Conservation (phyloP, 2,888 invertebrate genomes). For the Phortica okadai region DNA sequence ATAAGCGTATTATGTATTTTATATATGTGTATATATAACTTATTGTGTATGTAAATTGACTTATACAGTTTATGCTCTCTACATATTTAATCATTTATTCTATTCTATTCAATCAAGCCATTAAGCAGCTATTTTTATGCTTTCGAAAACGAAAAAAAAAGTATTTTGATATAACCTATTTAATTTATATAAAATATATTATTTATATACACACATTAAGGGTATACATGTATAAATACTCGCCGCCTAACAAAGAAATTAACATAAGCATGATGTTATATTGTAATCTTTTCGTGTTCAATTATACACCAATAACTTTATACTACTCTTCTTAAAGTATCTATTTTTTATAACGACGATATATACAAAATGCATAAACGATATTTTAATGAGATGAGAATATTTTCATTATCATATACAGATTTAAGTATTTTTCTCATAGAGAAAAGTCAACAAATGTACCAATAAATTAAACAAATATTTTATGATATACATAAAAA, state of each 20-base stretch:
- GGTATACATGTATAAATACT: not conserved
- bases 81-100: not conserved
- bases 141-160: not conserved
- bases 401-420: slow-evolving; percentile 50
- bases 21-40: not conserved
- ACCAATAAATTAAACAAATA: slow-evolving; percentile 45
- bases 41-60: slow-evolving; percentile 8
- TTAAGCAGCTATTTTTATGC: slow-evolving; percentile 1
- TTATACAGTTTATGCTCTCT: not conserved
- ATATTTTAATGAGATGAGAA: slow-evolving; percentile 47
- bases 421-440: slow-evolving; percentile 24
- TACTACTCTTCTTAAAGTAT: slow-evolving; percentile 37
- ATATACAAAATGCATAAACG: slow-evolving; percentile 48
- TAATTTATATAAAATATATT: not conserved
- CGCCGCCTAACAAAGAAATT: not conserved
- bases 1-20: not conserved
- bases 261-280: not conserved
- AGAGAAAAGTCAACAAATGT: slow-evolving; percentile 59
- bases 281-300: not conserved
- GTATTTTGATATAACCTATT: too few relatives aligned
- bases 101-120: not conserved
- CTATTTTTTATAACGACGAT: slow-evolving; percentile 53
- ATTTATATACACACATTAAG: slow-evolving; percentile 37
- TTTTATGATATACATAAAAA: not conserved
- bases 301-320: slow-evolving; percentile 11